These are phyloP conservation scores for Porites australiensis DNA, from an alignment of 64 coral and sea anemone genomes.

Conservation along the genomic window DNA sequence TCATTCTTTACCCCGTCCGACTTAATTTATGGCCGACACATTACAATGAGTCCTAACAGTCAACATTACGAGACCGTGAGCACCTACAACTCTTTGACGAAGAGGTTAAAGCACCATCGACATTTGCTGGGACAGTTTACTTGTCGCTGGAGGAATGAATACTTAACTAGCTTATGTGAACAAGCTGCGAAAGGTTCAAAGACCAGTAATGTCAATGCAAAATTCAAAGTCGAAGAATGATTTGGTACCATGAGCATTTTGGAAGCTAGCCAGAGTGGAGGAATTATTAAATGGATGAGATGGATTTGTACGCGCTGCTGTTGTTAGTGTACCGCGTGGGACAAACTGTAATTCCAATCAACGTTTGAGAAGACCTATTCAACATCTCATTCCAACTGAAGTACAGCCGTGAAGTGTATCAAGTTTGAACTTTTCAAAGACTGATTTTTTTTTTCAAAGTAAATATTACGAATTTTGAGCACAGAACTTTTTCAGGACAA, in stretches of 20 bases:
- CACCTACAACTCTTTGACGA: too few relatives aligned
- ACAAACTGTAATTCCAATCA: constrained; percentile 3
- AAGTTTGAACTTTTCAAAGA: neutral
- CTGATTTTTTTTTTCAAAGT: neutral
- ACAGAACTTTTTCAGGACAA: neutral
- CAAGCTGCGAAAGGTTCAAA: neutral
- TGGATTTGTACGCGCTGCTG: neutral
- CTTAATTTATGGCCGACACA: constrained; percentile 12
- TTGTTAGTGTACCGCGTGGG: constrained; percentile 2
- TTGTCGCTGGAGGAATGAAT: constrained; percentile 57
- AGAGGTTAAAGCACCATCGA: constrained; percentile 9
- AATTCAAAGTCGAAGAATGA: constrained; percentile 46
- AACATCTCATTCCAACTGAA: constrained; percentile 54
- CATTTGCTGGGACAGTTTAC: constrained; percentile 70
- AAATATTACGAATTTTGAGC: neutral
- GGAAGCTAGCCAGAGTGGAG: constrained; percentile 48
- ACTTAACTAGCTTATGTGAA: constrained; percentile 41
- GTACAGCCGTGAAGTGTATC: neutral
- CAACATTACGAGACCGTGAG: too few relatives aligned
- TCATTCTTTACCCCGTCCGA: constrained; percentile 63
- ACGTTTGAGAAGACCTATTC: constrained; percentile 42
- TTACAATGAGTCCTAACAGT: neutral
- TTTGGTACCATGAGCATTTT: neutral
- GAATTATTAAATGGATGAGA: constrained; percentile 17
- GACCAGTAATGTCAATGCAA: neutral